Evolutionary conservation across 2,797 vertebrate genomes (phyloP).

Genomic region (Eremophila alpestris): DNA sequence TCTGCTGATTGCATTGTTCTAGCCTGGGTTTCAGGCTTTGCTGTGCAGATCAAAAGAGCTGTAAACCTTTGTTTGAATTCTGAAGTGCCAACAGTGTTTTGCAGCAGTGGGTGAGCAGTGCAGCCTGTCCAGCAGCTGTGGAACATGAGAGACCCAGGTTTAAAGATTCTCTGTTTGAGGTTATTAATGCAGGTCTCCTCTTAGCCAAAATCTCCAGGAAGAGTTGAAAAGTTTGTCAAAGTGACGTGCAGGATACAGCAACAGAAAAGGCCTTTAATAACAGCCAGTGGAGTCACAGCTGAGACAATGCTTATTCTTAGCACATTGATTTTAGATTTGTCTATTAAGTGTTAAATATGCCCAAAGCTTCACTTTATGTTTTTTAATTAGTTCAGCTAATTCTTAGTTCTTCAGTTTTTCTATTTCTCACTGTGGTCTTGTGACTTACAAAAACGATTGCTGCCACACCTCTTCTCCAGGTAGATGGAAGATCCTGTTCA

Average conservation of each 20-base stretch:
- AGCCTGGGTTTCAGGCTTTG: not conserved
- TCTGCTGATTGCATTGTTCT: not conserved
- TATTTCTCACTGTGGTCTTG: not conserved
- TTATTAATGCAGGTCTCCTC: not conserved
- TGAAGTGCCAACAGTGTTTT: not conserved
- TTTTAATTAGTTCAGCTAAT: not conserved
- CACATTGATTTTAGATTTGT: not conserved
- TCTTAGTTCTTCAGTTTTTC: not conserved
- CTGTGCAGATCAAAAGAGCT: not conserved
- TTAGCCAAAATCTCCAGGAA: not conserved
- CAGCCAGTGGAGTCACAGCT: not conserved
- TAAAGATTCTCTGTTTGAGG: not conserved
- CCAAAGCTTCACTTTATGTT: not conserved
- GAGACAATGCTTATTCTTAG: not conserved
- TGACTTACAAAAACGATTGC: rapidly evolving
- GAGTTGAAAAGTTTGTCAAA: not conserved
- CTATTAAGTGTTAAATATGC: not conserved
- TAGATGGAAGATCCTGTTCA: not conserved
- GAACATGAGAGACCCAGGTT: not conserved
- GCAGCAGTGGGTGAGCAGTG: not conserved
- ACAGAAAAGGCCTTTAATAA: not conserved
- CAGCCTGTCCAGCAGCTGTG: not conserved
- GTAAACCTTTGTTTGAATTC: not conserved
- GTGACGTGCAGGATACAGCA: rapidly evolving
- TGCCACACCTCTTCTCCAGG: not conserved